phyloP scores from a whole-genome alignment of 2,797 vertebrate species.

The Pempheris klunzingeri region DNA sequence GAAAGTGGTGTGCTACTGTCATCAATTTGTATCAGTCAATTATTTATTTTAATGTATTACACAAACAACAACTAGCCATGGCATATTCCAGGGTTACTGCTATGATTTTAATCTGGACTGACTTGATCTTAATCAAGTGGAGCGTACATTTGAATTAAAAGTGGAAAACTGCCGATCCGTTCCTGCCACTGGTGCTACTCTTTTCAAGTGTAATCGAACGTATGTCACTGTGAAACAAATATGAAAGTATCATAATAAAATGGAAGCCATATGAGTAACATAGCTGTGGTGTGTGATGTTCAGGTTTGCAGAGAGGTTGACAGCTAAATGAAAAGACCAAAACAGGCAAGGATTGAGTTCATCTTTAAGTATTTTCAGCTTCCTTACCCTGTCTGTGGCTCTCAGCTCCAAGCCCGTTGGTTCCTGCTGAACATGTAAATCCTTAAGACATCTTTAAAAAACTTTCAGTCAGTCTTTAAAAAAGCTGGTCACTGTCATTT shows the following conservation, averaged over 20 bases:
- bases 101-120: background rate
- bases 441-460: no score
- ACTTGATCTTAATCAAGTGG: background rate
- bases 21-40: no score
- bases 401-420: no score
- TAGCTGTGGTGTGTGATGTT: conserved; percentile 22
- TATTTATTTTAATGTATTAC: conserved; percentile 34
- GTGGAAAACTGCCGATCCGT: background rate
- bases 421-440: no score
- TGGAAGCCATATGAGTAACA: conserved; percentile 29
- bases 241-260: conserved; percentile 47
- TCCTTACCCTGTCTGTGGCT: background rate
- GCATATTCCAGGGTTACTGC: conserved; percentile 13
- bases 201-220: conserved; percentile 40
- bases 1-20: conserved; percentile 15
- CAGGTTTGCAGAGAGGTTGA: background rate
- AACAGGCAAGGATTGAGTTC: no score
- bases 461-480: no score
- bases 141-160: conserved; percentile 30
- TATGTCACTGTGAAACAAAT: conserved; percentile 28
- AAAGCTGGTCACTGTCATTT: no score
- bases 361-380: background rate
- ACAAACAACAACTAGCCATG: background rate
- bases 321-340: no score
- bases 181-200: conserved; percentile 51